Evolutionary conservation across 2,113 vertebrate species (phyloP).

Genomic region (Eolophus roseicapilla): DNA sequence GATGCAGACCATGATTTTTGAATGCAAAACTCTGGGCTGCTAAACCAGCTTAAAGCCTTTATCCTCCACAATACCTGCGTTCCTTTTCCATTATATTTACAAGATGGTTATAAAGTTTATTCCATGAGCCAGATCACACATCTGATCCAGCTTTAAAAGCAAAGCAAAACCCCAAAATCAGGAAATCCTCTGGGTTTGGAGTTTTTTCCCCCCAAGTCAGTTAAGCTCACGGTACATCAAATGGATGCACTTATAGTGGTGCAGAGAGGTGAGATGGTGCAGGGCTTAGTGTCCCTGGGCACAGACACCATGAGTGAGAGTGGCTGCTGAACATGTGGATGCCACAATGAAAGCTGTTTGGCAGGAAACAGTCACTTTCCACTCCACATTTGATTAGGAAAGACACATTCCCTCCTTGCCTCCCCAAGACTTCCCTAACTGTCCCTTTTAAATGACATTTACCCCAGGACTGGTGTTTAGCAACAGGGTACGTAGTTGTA

Average conservation of each 20-base stretch:
- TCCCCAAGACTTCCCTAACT: not conserved
- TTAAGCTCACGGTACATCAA: not conserved
- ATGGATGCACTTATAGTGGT: accelerated
- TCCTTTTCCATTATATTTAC: not conserved
- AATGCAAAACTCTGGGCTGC: not conserved
- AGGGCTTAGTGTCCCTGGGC: too few species aligned
- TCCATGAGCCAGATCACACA: not conserved
- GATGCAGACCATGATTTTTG: not conserved
- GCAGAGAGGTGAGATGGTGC: not conserved
- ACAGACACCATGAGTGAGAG: not conserved
- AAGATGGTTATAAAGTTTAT: not conserved
- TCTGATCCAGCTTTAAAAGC: not conserved
- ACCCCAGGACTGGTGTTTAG: not conserved
- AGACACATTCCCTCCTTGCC: not conserved
- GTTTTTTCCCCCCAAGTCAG: not conserved
- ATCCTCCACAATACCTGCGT: too few species aligned
- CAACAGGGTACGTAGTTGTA: not conserved
- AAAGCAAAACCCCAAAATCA: not conserved
- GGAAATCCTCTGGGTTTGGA: not conserved
- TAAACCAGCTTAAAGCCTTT: not conserved
- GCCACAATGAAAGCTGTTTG: accelerated
- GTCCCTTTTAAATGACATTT: not conserved
- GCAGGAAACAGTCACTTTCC: not conserved
- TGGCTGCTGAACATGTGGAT: accelerated
- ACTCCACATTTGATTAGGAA: not conserved